phyloP scores from a whole-genome alignment of 2,888 invertebrate species.

The Pterobdella sp. region DNA sequence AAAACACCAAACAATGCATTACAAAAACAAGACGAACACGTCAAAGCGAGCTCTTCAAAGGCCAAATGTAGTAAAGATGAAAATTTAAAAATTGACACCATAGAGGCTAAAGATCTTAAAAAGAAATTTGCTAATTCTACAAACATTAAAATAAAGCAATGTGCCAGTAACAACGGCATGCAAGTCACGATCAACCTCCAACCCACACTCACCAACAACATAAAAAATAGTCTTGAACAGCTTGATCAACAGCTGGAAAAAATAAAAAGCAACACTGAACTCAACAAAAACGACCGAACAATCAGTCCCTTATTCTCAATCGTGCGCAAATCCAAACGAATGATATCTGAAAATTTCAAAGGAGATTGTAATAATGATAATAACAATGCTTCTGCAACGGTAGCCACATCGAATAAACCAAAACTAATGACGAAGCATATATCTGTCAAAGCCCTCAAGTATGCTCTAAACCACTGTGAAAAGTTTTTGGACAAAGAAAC shows the following conservation, averaged over 20 bases:
- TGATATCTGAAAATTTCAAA: neutral
- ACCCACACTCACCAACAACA: neutral
- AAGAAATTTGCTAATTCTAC: neutral
- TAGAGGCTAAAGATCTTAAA: constrained; percentile 29
- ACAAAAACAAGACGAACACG: neutral
- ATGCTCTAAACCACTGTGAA: constrained; percentile 24
- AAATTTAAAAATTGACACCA: too few species aligned
- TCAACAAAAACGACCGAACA: neutral
- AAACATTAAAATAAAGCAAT: neutral
- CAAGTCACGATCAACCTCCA: neutral
- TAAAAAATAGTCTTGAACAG: neutral
- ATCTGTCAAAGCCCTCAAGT: constrained; percentile 25
- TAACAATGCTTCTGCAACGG: neutral
- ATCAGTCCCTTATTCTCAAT: neutral
- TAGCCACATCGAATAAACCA: neutral
- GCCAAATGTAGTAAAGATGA: too few species aligned
- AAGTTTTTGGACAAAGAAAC: constrained; percentile 59
- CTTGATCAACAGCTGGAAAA: neutral
- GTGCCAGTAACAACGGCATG: neutral
- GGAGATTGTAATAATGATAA: neutral
- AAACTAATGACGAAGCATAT: constrained; percentile 10
- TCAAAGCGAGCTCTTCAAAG: too few species aligned
- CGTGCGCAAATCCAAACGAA: neutral
- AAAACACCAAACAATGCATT: neutral
- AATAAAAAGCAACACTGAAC: neutral